Percentiles rank a stretch among this genome's conserved stretches.
phyloP scores from a whole-genome alignment of 2,113 vertebrate species.

The Podarcis raffonei region DNA sequence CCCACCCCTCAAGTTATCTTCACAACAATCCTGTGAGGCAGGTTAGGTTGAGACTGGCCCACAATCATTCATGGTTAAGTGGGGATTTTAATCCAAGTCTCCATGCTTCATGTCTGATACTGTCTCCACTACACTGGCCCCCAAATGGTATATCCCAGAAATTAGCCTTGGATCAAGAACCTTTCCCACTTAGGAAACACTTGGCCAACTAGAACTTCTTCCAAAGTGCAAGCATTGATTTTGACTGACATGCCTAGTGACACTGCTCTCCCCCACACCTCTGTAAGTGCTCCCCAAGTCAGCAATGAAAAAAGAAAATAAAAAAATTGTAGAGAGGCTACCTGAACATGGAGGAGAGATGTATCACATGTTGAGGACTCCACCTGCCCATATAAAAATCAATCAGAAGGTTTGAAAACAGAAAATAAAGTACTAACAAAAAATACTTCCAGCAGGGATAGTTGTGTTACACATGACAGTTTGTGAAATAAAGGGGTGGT shows the following conservation, averaged over 20 bases:
- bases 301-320: background rate
- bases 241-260: background rate
- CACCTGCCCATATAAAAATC: constrained; percentile 81
- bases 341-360: constrained; percentile 96
- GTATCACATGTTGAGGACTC: constrained; percentile 86
- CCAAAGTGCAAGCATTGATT: background rate
- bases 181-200: background rate
- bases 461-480: background rate
- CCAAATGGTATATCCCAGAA: background rate
- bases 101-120: background rate
- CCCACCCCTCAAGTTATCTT: background rate
- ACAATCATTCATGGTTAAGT: background rate
- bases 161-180: background rate
- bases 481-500: background rate
- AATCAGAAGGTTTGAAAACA: background rate
- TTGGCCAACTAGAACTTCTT: background rate
- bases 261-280: too few species aligned
- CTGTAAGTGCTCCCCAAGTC: background rate
- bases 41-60: background rate
- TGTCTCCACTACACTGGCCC: background rate
- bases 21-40: background rate
- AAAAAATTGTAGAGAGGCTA: constrained; percentile 61
- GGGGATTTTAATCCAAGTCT: too few species aligned
- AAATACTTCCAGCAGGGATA: background rate
- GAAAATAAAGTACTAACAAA: background rate